These are phyloP conservation scores for Agelaius tricolor DNA, from an alignment of 2,113 vertebrate species.

Conservation along the genomic window DNA sequence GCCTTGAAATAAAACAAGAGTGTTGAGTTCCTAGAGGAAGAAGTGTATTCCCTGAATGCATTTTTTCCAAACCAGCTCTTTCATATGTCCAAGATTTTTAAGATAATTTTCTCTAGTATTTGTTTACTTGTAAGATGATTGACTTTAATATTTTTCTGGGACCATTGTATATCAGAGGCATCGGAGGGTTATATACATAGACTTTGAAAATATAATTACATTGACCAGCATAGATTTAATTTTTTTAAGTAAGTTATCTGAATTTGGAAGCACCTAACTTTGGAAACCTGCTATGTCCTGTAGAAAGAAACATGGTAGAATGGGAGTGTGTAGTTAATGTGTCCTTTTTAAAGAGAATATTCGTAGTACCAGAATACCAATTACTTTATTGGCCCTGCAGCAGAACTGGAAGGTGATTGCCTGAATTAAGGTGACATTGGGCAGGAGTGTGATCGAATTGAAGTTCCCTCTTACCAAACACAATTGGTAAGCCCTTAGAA, in stretches of 20 bases:
- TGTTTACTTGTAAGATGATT: neutral
- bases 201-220: neutral
- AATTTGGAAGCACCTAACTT: neutral
- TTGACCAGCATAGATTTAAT: neutral
- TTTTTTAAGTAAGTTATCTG: neutral
- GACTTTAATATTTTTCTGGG: neutral
- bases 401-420: neutral
- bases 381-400: neutral
- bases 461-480: slow-evolving; percentile 38
- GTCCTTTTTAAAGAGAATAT: neutral
- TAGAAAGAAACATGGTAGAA: neutral
- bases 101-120: neutral
- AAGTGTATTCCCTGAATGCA: neutral
- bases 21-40: neutral
- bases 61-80: neutral
- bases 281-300: neutral
- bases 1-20: neutral
- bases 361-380: neutral
- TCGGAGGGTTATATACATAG: neutral
- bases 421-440: slow-evolving; percentile 55
- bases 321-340: neutral
- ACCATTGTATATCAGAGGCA: neutral
- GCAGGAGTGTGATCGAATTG: slow-evolving; percentile 5
- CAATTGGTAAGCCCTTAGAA: slow-evolving; percentile 40
- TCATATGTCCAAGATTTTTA: neutral